Conservation (phyloP, 2,113 vertebrate genomes). For the Trogon surrucura region DNA sequence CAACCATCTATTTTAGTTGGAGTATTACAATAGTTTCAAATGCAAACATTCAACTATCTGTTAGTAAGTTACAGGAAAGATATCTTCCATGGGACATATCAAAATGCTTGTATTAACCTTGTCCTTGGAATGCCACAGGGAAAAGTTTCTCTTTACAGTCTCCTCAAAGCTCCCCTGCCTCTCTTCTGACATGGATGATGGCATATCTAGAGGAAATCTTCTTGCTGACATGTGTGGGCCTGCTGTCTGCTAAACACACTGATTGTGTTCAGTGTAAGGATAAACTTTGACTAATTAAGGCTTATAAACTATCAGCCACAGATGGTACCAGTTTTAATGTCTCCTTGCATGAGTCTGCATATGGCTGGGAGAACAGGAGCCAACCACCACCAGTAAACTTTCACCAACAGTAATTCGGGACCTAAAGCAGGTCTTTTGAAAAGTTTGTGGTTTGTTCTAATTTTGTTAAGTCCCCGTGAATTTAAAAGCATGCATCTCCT, state of each 20-base stretch:
- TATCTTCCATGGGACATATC: neutral
- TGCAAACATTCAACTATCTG: neutral
- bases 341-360: slow-evolving; percentile 35
- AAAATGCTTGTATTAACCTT: neutral
- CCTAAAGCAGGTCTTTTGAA: neutral
- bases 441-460: neutral
- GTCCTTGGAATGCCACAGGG: neutral
- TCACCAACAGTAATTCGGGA: neutral
- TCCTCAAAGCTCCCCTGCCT: neutral
- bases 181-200: slow-evolving; percentile 29
- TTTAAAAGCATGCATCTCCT: neutral
- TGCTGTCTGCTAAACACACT: slow-evolving; percentile 64
- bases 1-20: neutral
- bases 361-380: slow-evolving; percentile 30
- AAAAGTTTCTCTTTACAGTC: neutral
- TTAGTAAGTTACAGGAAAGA: neutral
- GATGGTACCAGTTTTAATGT: slow-evolving; percentile 47
- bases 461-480: neutral
- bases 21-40: neutral
- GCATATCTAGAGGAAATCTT: slow-evolving; percentile 42
- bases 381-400: slow-evolving; percentile 23
- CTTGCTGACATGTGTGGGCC: slow-evolving; percentile 58
- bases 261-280: slow-evolving; percentile 61
- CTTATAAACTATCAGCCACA: slow-evolving; percentile 63
- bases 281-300: slow-evolving; percentile 72